Base-by-base conservation (phyloP, 2,888 invertebrate genomes). In the Hemicrepidius hirtus region DNA sequence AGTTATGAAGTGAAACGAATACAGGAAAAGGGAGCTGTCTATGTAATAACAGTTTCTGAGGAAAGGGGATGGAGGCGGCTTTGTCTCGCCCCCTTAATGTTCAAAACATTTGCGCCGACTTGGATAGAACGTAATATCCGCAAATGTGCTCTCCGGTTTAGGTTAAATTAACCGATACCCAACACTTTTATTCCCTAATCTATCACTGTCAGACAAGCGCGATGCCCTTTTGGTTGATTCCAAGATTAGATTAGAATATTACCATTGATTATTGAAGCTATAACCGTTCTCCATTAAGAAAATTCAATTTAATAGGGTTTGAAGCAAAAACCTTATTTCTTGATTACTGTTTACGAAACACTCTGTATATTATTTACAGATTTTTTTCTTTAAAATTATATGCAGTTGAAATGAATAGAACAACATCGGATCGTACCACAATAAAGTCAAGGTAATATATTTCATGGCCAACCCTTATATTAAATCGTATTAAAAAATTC, bases 161-260 rank as follows among this genome's bases (percentile, higher is more conserved):
- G 37, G 21, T 40, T 64, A 64, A 64, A 64, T 64, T 64, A 50
- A 64, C 64, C 37, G 35, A 35, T 63, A 60, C 13, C 32, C 28
- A 32, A 18, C 62, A 53, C 53, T 53, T 53, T 53, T 53, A 53
- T 53, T 53, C 53, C 28, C 24, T 53, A 28, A 53, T 53, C 53
- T 53, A 53, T 53, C 53, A 53, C 24, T 28, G 53, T 53, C 53
- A 53, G 53, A n/a, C n/a, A n/a, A 20, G 16, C 20, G 21, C 1
- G 53, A 28, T 53, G 53, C 24, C 32, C 53, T 53, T 53, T 53
- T 21, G 7, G 20, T 9, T 53, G 53, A 53, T 53, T 53, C 13
- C 28, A 28, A 53, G 53, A 53, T 53, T 28, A 53, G 53, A 53
- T 53, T 32, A 53, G 53, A 53, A 53, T 53, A 53, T 53, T 53